Conservation (phyloP, 2,888 invertebrate genomes). For the Erynnis tages region DNA sequence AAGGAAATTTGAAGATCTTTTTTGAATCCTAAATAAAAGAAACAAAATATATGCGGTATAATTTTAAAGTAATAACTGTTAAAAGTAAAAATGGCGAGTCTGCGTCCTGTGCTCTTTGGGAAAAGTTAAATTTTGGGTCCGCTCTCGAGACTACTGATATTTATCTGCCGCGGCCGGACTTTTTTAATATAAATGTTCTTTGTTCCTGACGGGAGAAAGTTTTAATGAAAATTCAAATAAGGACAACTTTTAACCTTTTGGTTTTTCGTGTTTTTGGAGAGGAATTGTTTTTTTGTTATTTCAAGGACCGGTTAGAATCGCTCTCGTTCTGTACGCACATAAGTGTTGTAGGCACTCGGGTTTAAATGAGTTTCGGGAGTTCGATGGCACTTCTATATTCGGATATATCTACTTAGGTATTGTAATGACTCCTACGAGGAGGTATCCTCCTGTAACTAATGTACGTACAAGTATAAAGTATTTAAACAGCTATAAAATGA, state of each 20-base stretch:
- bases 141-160: slow-evolving; percentile 80
- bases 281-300: slow-evolving; percentile 66
- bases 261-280: slow-evolving; percentile 58
- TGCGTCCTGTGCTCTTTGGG: slow-evolving; percentile 49
- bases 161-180: slow-evolving; percentile 78
- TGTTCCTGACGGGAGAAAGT: slow-evolving; percentile 78
- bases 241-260: slow-evolving; percentile 75
- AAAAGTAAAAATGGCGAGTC: too few relatives aligned
- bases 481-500: too few relatives aligned
- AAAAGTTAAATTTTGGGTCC: slow-evolving; percentile 73
- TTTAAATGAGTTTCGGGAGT: background rate
- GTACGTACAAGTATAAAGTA: too few relatives aligned
- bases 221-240: slow-evolving; percentile 79
- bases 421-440: too few relatives aligned
- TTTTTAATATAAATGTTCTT: slow-evolving; percentile 83
- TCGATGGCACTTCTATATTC: too few relatives aligned
- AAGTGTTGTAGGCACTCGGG: background rate
- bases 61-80: slow-evolving; percentile 27
- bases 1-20: too few relatives aligned
- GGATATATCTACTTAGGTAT: too few relatives aligned
- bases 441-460: too few relatives aligned
- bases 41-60: too few relatives aligned
- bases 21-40: too few relatives aligned
- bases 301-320: slow-evolving; percentile 47
- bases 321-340: slow-evolving; percentile 22